Evolutionary conservation across 2,888 invertebrate species (phyloP), one percentile per base, ranked within the genome.

Genomic region (Pyralis farinalis): DNA sequence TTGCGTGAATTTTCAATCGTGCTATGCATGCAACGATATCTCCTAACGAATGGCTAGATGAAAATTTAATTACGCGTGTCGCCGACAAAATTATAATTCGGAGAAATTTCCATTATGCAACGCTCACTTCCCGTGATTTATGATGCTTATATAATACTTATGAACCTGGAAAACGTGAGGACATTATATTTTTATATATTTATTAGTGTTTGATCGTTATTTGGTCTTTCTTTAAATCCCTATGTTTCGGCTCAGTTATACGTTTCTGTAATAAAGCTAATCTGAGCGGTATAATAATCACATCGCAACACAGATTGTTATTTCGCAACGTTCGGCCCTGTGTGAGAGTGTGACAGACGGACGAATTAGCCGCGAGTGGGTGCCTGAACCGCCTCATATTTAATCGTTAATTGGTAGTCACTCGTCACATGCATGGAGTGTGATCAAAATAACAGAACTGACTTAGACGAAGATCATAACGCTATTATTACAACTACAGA

Each of bases 331-430:
- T 25, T 6, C 16, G 16, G 32, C 32, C 32, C 32, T 34, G 34
- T 12, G 12, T 25, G 34, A 21, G 34, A 12, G 16, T 12, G 42
- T 44, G 51, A 49, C 50, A 48, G 43, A 50, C 53, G 39, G 53
- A 45, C 50, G 46, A 46, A 48, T 25, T 46, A 37, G 53, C 40
- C 34, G 51, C 52, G 53, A 45, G 57, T 53, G 59, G 53, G 47
- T 48, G 47, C 35, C 36, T 53, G 42, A 8, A 31, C 10, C 49
- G 47, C 54, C 58, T 63, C 59, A 67, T 67, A 71, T 70, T 69
- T 72, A 69, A 74, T 75, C 60, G 63, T 63, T 77, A 76, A 77
- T 77, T 75, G 70, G 62, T 58, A 25, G 5, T 25, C 25, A 8
- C 25, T 25, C 25, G 25, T 7, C 25, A 25, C 25, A 25, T 25